phyloP scores from a whole-genome alignment of 2,113 vertebrate species.

The Spea multiplicata region DNA sequence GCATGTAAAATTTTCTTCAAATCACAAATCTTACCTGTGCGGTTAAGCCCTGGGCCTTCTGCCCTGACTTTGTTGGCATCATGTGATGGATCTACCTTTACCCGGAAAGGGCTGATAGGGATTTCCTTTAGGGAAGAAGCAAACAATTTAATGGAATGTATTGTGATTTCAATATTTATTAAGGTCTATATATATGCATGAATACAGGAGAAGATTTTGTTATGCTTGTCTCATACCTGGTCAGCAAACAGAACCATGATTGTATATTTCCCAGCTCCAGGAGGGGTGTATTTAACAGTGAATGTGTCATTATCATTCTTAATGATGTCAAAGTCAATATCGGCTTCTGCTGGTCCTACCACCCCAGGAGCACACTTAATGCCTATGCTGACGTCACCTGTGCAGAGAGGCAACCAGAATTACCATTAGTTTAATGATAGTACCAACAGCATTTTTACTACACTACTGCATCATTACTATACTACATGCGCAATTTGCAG shows the following conservation, averaged over 20 bases:
- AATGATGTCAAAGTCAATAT: conserved; percentile 96
- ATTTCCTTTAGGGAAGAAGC: conserved; percentile 73
- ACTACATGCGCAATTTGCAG: no score
- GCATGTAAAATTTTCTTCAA: no score
- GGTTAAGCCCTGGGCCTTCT: conserved; percentile 83
- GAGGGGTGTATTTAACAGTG: conserved; percentile 90
- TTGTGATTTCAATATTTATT: neutral
- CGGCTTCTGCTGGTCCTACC: conserved; percentile 84
- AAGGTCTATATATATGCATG: neutral
- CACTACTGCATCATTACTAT: neutral
- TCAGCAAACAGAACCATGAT: conserved; percentile 96
- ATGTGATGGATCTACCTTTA: conserved; percentile 89
- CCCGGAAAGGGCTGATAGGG: conserved; percentile 90
- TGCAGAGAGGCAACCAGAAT: no score
- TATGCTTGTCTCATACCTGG: conserved; percentile 67
- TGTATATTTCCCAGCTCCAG: conserved; percentile 82
- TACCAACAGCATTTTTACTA: no score
- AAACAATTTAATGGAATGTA: neutral
- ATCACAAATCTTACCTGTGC: conserved; percentile 68
- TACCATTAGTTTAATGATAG: no score
- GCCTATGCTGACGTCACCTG: conserved; percentile 94
- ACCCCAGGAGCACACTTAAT: conserved; percentile 90
- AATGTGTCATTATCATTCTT: conserved; percentile 97
- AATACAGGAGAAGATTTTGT: no score
- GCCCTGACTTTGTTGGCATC: conserved; percentile 87